phyloP scores from a whole-genome alignment of 2,888 invertebrate genomes.

The Sphaerophoria taeniata region DNA sequence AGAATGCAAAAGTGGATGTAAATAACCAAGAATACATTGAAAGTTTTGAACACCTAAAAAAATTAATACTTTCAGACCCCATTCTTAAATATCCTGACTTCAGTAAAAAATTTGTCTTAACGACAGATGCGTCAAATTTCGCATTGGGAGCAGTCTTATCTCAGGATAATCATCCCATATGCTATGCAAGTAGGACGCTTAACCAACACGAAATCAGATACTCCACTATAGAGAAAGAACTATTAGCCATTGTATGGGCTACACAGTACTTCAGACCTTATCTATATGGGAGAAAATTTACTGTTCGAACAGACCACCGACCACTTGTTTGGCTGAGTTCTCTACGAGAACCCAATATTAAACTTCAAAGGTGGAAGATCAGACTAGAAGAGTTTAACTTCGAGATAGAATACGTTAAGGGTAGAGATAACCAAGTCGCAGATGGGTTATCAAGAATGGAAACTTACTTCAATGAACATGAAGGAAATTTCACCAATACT shows the following conservation, averaged over 20 bases:
- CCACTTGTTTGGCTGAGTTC: slow-evolving; percentile 74
- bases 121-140: no score
- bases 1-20: background rate
- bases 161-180: no score
- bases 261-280: slow-evolving; percentile 14
- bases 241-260: no score
- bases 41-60: slow-evolving; percentile 14
- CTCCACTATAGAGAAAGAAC: no score
- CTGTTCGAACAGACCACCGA: slow-evolving; percentile 45
- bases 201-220: no score
- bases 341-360: no score
- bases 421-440: slow-evolving; percentile 49
- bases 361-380: slow-evolving; percentile 78
- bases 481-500: no score
- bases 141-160: no score
- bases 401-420: slow-evolving; percentile 59
- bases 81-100: slow-evolving; percentile 6
- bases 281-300: slow-evolving; percentile 44
- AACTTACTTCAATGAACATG: no score
- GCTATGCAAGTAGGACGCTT: no score
- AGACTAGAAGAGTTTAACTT: slow-evolving; percentile 28
- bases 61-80: no score
- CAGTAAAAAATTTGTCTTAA: no score
- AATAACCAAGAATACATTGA: slow-evolving; percentile 31
- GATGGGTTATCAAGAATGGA: slow-evolving; percentile 13